These are phyloP conservation scores for Ariolimax columbianus DNA, from an alignment of 2,888 invertebrate genomes.

Conservation along the genomic window DNA sequence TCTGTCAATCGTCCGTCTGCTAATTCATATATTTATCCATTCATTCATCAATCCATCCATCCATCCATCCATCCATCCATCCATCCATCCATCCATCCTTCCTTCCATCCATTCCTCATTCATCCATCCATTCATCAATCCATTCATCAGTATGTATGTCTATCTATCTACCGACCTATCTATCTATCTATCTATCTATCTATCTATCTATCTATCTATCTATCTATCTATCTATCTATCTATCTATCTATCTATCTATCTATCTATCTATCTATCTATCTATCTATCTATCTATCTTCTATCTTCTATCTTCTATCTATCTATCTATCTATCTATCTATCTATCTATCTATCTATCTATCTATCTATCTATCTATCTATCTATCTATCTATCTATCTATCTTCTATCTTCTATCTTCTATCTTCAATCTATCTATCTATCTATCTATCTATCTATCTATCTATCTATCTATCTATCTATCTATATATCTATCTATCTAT, in stretches of 20 bases:
- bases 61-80: neutral
- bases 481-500: too few relatives aligned
- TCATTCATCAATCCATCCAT: neutral
- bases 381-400: too few relatives aligned
- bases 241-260: too few relatives aligned
- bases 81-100: neutral
- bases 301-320: too few relatives aligned
- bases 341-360: neutral
- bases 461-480: too few relatives aligned
- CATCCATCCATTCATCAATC: neutral
- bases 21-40: neutral
- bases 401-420: too few relatives aligned
- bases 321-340: neutral
- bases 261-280: too few relatives aligned
- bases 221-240: too few relatives aligned
- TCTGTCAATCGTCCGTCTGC: neutral
- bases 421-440: neutral
- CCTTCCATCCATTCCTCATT: neutral
- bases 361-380: neutral
- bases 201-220: neutral
- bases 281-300: too few relatives aligned
- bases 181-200: conserved; percentile 14
- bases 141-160: neutral
- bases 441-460: neutral
- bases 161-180: conserved; percentile 1